Conservation (phyloP, 1,140 invertebrate genomes). For the Pararge aegeria region DNA sequence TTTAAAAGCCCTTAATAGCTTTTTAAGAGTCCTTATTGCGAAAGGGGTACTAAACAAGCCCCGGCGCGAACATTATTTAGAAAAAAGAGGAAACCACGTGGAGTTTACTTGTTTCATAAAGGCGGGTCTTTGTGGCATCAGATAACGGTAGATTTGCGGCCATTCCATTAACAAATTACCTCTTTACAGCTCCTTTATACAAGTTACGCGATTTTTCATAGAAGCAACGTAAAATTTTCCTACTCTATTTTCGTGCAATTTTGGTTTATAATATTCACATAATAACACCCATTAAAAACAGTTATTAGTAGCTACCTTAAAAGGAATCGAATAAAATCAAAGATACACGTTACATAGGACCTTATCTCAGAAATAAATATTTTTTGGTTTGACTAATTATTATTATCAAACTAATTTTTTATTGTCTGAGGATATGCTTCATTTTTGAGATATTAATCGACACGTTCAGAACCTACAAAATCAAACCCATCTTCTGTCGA, state of each 20-base stretch:
- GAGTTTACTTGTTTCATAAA: conserved; percentile 70
- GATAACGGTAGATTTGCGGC: conserved; percentile 71
- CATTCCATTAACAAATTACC: conserved; percentile 73
- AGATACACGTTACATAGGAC: too few species aligned
- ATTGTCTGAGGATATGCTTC: too few species aligned
- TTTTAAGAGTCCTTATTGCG: conserved; percentile 69
- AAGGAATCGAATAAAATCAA: too few species aligned
- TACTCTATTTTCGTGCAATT: neutral
- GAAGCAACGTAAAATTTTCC: neutral
- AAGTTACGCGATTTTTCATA: conserved; percentile 7
- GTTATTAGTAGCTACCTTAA: too few species aligned
- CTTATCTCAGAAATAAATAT: too few species aligned
- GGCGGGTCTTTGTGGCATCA: conserved; percentile 62
- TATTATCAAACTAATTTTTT: too few species aligned
- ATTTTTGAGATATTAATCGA: too few species aligned
- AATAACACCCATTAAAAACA: too few species aligned
- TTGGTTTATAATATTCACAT: too few species aligned
- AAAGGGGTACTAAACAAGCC: conserved; percentile 64
- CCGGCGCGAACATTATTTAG: conserved; percentile 66
- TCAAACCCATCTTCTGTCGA: too few species aligned
- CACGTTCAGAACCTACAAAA: too few species aligned
- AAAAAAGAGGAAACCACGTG: conserved; percentile 60
- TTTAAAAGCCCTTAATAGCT: conserved; percentile 72
- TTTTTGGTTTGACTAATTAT: too few species aligned
- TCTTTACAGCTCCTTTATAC: conserved; percentile 27